Evolutionary conservation across 2,888 invertebrate species (phyloP), one percentile per base, ranked within the genome.

Genomic region (Danaus chrysippus): DNA sequence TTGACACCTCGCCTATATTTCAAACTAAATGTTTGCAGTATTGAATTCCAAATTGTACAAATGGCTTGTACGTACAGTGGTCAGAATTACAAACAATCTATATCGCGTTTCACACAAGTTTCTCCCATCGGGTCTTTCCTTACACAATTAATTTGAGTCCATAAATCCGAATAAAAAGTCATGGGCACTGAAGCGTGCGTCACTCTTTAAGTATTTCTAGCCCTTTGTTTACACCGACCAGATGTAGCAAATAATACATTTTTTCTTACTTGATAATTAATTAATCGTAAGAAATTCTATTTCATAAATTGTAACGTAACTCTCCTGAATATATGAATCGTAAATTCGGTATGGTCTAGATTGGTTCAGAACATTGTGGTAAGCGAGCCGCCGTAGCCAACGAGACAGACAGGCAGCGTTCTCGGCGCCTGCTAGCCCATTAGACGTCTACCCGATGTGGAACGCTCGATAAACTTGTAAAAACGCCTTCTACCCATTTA

Each of bases 401-500:
- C 83, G 79, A 87, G 87, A 86, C 86, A 84, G 87, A 79, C 87
- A 79, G n/a, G 84, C 89, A 87, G 86, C 86, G 86, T 74, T 81
- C 81, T 79, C 84, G 88, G 88, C 88, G 89, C 89, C 90, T 86
- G 78, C 77, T 76, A 82, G 82, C 81, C 88, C 88, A 89, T 89
- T 89, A 89, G 80, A 81, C 81, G 88, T 86, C 89, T 86, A 82
- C 81, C 81, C 84, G 84, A 86, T 87, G 84, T 87, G 75, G 87
- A 88, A 87, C 90, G 91, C 90, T 90, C 90, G 88, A 90, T 90
- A 90, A 90, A 90, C 90, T 90, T 89, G 85, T 89, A 88, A 89
- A 90, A 90, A 88, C 87, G 87, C 87, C 86, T 87, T 87, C 87
- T 85, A 86, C 84, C 85, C 85, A 87, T 89, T 90, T 90, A 88